Conservation (phyloP, 2,797 vertebrate species). For the Acanthurus lineatus region DNA sequence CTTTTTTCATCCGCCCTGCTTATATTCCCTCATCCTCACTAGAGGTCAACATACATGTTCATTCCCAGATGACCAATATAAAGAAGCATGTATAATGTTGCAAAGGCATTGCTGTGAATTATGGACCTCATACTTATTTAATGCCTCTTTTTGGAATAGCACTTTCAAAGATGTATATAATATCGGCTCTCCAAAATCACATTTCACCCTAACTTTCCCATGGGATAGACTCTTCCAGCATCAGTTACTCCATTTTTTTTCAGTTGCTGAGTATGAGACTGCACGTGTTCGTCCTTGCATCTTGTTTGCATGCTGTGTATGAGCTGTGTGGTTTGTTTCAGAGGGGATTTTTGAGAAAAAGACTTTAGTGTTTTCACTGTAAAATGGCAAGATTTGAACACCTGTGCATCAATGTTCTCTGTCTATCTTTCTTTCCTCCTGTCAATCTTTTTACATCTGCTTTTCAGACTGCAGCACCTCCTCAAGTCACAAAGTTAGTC, state of each 20-base stretch:
- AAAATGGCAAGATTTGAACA: constrained; percentile 6
- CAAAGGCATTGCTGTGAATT: neutral
- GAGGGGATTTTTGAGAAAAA: constrained; percentile 44
- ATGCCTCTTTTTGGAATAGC: neutral
- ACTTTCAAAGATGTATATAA: neutral
- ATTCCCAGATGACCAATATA: neutral
- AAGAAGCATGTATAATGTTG: neutral
- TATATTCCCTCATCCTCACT: neutral
- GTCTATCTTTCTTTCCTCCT: constrained; percentile 39
- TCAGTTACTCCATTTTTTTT: neutral
- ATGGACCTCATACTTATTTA: neutral
- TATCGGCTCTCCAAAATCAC: neutral
- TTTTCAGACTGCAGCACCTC: constrained; percentile 69
- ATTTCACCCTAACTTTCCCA: neutral
- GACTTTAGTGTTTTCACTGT: neutral
- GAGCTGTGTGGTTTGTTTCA: constrained; percentile 65
- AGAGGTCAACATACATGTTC: neutral
- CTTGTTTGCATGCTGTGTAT: constrained; percentile 56
- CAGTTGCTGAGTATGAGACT: neutral
- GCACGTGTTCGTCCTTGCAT: constrained; percentile 25
- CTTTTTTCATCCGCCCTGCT: neutral
- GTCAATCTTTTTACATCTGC: constrained; percentile 54
- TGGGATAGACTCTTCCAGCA: neutral
- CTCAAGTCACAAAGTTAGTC: constrained; percentile 81
- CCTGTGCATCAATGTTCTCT: constrained; percentile 15